Conservation (phyloP, 2,113 vertebrate species). For the Motacilla alba region DNA sequence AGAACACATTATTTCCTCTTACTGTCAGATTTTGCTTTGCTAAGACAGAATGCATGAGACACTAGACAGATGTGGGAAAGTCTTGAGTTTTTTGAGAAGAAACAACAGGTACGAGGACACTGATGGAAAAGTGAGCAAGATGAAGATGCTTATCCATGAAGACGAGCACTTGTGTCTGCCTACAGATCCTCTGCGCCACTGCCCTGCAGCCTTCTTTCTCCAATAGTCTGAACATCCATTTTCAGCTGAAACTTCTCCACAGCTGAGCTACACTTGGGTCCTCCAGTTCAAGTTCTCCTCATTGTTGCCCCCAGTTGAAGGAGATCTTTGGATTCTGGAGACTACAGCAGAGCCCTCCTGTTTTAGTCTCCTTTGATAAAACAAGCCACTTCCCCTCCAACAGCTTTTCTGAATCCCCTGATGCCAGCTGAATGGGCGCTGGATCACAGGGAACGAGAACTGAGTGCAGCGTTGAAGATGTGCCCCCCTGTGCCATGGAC, state of each 20-base stretch:
- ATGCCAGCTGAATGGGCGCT: background rate
- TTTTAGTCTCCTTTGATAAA: background rate
- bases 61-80: background rate
- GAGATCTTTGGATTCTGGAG: background rate
- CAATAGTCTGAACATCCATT: background rate
- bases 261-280: background rate
- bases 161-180: background rate
- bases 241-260: background rate
- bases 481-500: rapidly evolving
- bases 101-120: background rate
- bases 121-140: background rate
- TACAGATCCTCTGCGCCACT: background rate
- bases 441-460: rapidly evolving
- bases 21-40: background rate
- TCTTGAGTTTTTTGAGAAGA: background rate
- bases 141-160: background rate
- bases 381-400: background rate
- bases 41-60: background rate
- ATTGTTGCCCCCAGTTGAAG: background rate
- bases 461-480: rapidly evolving
- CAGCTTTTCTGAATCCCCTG: background rate
- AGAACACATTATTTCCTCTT: background rate
- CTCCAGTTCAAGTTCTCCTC: background rate
- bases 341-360: background rate
- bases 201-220: background rate